Percentiles rank a stretch among this genome's conserved stretches.
These are phyloP conservation scores for Venustaconcha ellipsiformis DNA, from an alignment of 1,140 invertebrate species.

Conservation along the genomic window DNA sequence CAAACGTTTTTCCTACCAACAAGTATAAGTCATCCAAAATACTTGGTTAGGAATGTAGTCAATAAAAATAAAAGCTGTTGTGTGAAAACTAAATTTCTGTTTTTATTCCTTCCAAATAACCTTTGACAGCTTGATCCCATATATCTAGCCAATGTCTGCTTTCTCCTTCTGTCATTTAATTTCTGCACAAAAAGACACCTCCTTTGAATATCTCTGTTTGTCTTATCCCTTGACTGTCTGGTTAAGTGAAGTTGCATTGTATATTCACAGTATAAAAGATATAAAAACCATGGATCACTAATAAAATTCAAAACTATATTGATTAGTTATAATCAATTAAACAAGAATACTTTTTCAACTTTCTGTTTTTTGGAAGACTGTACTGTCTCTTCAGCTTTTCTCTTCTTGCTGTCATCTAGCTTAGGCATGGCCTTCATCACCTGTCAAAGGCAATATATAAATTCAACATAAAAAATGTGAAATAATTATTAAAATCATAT, in stretches of 20 bases:
- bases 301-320: not conserved
- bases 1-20: too few relatives aligned
- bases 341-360: constrained; percentile 33
- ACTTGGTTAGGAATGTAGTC: too few relatives aligned
- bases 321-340: not conserved
- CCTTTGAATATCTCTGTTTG: not conserved
- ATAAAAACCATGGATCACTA: not conserved
- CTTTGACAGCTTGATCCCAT: too few relatives aligned
- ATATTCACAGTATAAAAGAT: not conserved
- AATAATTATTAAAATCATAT: constrained; percentile 1
- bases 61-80: too few relatives aligned
- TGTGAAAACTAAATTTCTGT: too few relatives aligned
- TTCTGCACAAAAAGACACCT: not conserved
- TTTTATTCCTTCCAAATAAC: too few relatives aligned
- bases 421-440: constrained; percentile 72
- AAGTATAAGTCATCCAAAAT: too few relatives aligned
- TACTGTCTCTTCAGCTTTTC: constrained; percentile 51
- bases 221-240: not conserved
- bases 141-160: too few relatives aligned
- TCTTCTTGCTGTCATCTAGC: constrained; percentile 67
- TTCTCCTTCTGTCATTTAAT: not conserved
- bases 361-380: constrained; percentile 55
- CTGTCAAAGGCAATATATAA: constrained; percentile 46
- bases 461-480: not conserved
- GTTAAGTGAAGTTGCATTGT: not conserved